Conservation (phyloP, 2,113 vertebrate species). For the Colistium nudipinnis region DNA sequence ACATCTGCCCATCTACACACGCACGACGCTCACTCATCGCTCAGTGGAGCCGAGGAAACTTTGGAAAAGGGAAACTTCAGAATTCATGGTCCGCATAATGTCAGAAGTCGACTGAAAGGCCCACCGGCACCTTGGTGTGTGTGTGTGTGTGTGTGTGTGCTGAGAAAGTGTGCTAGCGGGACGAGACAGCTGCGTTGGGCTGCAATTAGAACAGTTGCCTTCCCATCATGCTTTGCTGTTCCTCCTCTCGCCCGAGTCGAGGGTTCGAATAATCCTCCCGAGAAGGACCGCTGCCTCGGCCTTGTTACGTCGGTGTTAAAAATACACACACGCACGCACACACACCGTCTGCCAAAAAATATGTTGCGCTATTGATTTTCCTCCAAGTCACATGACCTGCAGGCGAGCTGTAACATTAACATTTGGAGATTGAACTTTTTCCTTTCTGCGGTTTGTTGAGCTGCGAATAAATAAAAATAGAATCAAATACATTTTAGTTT, state of each 20-base stretch:
- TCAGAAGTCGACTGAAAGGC: not conserved
- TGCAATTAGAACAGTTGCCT: constrained; percentile 39
- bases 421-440: too few species aligned
- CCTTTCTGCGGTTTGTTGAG: too few species aligned
- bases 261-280: constrained; percentile 26
- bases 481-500: too few species aligned
- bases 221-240: constrained; percentile 28
- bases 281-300: constrained; percentile 5
- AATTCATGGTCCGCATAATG: not conserved
- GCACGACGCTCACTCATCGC: not conserved
- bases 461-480: too few species aligned
- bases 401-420: not conserved
- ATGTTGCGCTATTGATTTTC: constrained; percentile 31
- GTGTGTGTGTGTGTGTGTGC: not conserved
- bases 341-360: not conserved
- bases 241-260: constrained; percentile 11
- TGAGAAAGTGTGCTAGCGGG: not conserved
- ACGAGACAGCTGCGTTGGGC: not conserved
- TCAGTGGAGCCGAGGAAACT: not conserved
- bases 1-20: too few species aligned
- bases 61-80: too few species aligned
- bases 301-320: too few species aligned
- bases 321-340: constrained; percentile 19
- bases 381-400: constrained; percentile 1
- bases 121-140: not conserved